Percentiles rank a stretch among this genome's conserved stretches.
These are phyloP conservation scores for Agonum fuliginosum DNA, from an alignment of 2,888 invertebrate species.

Conservation along the genomic window DNA sequence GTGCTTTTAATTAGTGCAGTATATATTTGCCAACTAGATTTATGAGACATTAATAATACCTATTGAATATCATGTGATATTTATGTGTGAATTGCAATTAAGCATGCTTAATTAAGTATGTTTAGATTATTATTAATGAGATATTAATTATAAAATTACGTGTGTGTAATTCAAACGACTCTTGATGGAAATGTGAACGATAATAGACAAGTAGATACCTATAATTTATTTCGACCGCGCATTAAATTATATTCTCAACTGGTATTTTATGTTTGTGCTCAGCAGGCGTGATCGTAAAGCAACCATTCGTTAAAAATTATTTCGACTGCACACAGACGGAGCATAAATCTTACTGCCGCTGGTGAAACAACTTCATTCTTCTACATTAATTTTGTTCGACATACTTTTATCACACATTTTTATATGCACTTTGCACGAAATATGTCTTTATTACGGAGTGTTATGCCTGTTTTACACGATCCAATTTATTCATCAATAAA, in stretches of 20 bases:
- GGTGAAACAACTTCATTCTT: constrained; percentile 14
- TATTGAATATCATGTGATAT: constrained; percentile 58
- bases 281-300: constrained; percentile 36
- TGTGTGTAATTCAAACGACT: constrained; percentile 48
- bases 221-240: constrained; percentile 49
- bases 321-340: constrained; percentile 20
- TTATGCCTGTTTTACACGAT: too few relatives aligned
- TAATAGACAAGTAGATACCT: constrained; percentile 48
- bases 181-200: constrained; percentile 53
- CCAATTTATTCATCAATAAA: too few relatives aligned
- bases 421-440: too few relatives aligned
- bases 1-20: constrained; percentile 53
- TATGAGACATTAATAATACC: constrained; percentile 60
- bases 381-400: background rate
- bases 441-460: too few relatives aligned
- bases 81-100: constrained; percentile 59
- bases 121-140: constrained; percentile 60
- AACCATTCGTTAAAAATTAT: constrained; percentile 21
- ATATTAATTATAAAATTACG: constrained; percentile 60
- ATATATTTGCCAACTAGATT: constrained; percentile 39
- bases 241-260: constrained; percentile 46
- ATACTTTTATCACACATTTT: background rate
- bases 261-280: constrained; percentile 46
- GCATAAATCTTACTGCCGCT: constrained; percentile 3
- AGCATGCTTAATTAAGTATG: constrained; percentile 58